Evolutionary conservation across 2,888 invertebrate species (phyloP).

Genomic region (Mythimna vitellina): DNA sequence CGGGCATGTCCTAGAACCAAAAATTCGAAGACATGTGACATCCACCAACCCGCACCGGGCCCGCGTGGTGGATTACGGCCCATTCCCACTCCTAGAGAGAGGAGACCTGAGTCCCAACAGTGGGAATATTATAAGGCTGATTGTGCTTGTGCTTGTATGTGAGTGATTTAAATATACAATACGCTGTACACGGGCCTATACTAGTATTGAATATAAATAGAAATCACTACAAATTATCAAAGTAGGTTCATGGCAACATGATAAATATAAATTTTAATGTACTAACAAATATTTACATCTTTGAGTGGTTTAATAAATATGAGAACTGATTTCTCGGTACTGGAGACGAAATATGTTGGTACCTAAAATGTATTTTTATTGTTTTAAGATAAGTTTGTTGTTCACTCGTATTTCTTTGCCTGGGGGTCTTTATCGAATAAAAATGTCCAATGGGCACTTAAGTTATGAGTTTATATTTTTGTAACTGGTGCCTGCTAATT

Average conservation of each 20-base stretch:
- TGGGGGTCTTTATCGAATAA: conserved; percentile 30
- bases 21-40: too few relatives aligned
- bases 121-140: too few relatives aligned
- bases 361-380: conserved; percentile 20
- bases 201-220: conserved; percentile 37
- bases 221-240: conserved; percentile 37
- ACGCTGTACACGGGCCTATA: not conserved
- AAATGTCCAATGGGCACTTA: not conserved
- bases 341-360: conserved; percentile 4
- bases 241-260: conserved; percentile 41
- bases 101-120: too few relatives aligned
- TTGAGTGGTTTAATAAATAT: conserved; percentile 43
- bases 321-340: conserved; percentile 8
- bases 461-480: not conserved
- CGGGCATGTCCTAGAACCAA: too few relatives aligned
- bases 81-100: too few relatives aligned
- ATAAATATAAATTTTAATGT: conserved; percentile 37
- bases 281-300: conserved; percentile 49
- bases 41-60: too few relatives aligned
- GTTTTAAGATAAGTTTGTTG: conserved; percentile 39
- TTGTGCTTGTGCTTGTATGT: not conserved
- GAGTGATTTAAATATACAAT: conserved; percentile 10
- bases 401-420: not conserved
- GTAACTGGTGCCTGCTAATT: too few relatives aligned
- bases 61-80: too few relatives aligned